Evolutionary conservation across 2,888 invertebrate genomes (phyloP).

Genomic region (Diabrotica balteata): DNA sequence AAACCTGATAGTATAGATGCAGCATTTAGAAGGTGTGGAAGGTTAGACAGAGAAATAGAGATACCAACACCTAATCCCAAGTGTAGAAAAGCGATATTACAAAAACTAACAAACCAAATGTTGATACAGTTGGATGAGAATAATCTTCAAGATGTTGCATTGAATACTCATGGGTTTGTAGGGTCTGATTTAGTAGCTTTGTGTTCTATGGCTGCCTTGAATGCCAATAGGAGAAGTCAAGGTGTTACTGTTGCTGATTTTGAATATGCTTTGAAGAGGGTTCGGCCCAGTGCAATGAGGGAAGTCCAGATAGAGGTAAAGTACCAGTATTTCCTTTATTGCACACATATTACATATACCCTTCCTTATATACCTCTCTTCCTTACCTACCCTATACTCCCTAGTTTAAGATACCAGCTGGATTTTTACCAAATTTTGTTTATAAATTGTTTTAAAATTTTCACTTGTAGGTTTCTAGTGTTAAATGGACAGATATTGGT

Average conservation of each 20-base stretch:
- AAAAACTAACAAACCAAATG: conserved; percentile 67
- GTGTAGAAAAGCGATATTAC: conserved; percentile 69
- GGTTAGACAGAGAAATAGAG: conserved; percentile 84
- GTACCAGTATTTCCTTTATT: background rate
- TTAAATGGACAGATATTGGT: conserved; percentile 92
- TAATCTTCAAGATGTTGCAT: conserved; percentile 71
- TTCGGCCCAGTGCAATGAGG: conserved; percentile 90
- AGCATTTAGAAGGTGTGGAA: conserved; percentile 78
- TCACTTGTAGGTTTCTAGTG: conserved; percentile 69
- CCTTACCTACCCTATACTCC: too few species aligned
- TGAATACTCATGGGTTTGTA: conserved; percentile 86
- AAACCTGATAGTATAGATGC: conserved; percentile 79
- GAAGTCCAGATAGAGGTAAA: conserved; percentile 83
- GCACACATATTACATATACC: too few species aligned
- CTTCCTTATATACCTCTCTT: too few species aligned
- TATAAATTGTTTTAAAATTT: conserved; percentile 7
- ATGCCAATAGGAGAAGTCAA: conserved; percentile 63
- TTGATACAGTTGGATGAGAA: conserved; percentile 65
- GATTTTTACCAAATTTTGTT: conserved; percentile 1
- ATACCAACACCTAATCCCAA: conserved; percentile 75
- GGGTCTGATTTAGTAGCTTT: conserved; percentile 85
- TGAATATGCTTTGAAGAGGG: conserved; percentile 69
- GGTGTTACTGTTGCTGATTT: conserved; percentile 62
- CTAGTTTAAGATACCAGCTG: too few species aligned
- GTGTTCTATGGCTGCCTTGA: conserved; percentile 75